Conservation (phyloP, 2,888 invertebrate species). For the Alentia gelatinosa region DNA sequence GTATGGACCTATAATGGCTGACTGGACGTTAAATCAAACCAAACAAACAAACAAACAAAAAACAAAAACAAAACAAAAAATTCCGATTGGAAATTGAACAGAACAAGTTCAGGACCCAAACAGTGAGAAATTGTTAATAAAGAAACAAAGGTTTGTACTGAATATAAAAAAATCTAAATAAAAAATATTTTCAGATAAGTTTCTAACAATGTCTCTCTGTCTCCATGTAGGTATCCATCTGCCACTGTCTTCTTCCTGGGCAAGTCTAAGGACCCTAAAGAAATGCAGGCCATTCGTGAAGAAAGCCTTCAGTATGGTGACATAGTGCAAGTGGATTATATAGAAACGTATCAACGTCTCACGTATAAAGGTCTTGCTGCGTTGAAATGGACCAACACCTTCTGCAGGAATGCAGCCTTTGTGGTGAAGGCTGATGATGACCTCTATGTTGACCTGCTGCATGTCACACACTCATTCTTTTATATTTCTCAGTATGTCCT, state of each 20-base stretch:
- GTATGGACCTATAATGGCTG: no score
- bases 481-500: background rate
- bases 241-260: background rate
- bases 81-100: no score
- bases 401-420: constrained; percentile 66
- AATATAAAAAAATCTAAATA: no score
- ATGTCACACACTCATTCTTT: constrained; percentile 49
- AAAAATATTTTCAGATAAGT: no score
- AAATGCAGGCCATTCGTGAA: background rate
- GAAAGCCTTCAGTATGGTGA: background rate
- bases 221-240: background rate
- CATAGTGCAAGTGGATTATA: constrained; percentile 66
- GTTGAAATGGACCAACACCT: constrained; percentile 67
- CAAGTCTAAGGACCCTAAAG: background rate
- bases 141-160: no score
- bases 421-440: constrained; percentile 69
- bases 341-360: constrained; percentile 67
- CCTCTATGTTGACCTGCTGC: constrained; percentile 66
- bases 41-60: no score
- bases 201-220: no score
- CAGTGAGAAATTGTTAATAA: no score
- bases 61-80: no score
- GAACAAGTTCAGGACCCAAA: no score
- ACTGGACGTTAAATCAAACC: no score
- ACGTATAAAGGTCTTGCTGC: constrained; percentile 69